A percentile compares a stretch with the other conserved stretches of the same genome.
Evolutionary conservation across 2,888 invertebrate species (phyloP).

Genomic region (Bedellia somnulentella): DNA sequence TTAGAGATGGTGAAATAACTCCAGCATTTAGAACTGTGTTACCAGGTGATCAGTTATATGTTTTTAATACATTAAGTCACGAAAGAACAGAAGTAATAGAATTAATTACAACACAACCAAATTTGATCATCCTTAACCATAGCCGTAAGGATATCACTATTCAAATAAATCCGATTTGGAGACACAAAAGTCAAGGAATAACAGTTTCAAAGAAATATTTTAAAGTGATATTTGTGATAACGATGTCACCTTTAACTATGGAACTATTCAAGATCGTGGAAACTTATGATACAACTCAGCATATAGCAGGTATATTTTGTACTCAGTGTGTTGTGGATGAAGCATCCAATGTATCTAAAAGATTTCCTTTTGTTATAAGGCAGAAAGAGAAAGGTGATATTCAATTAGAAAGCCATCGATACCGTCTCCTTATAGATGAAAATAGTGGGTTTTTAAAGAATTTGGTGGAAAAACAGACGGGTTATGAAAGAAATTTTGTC

Average conservation of each 20-base stretch:
- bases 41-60: conserved; percentile 65
- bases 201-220: conserved; percentile 47
- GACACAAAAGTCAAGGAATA: conserved; percentile 24
- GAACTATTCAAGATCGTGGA: conserved; percentile 64
- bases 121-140: conserved; percentile 72
- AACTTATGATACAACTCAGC: conserved; percentile 24
- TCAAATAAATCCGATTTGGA: conserved; percentile 45
- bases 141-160: conserved; percentile 54
- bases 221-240: conserved; percentile 72
- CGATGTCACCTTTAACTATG: conserved; percentile 75
- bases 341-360: conserved; percentile 11
- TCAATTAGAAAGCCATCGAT: conserved; percentile 78
- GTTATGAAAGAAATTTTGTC: conserved; percentile 22
- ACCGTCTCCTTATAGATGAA: conserved; percentile 80
- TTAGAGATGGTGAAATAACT: conserved; percentile 38
- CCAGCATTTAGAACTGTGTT: conserved; percentile 46
- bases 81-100: conserved; percentile 77
- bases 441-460: conserved; percentile 78
- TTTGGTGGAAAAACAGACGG: conserved; percentile 64
- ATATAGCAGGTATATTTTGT: too few relatives aligned
- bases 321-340: conserved; percentile 25
- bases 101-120: conserved; percentile 68
- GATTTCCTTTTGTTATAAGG: conserved; percentile 51
- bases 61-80: conserved; percentile 85
- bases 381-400: conserved; percentile 76